Conservation (phyloP, 1,140 invertebrate species). For the Zaprionus vittiger region DNA sequence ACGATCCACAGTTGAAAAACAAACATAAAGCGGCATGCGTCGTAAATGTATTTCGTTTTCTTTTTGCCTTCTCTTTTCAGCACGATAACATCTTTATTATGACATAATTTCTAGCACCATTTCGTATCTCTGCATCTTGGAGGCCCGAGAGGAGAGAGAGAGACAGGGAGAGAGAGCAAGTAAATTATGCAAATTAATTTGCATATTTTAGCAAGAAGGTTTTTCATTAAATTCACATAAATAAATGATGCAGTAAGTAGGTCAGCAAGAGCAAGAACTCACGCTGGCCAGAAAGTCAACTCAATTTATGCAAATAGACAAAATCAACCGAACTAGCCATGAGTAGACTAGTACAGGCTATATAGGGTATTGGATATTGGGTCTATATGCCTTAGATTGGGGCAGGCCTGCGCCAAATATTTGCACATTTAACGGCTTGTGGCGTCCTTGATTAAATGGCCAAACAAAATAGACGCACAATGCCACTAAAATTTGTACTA, state of each 20-base stretch:
- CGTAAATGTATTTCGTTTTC: constrained; percentile 11
- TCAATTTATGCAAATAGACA: constrained; percentile 46
- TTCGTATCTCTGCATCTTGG: constrained; percentile 3
- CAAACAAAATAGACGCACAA: constrained; percentile 51
- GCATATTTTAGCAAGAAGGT: constrained; percentile 44
- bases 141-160: neutral
- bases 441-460: constrained; percentile 67
- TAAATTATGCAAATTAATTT: constrained; percentile 65
- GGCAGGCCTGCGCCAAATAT: constrained; percentile 58
- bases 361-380: neutral
- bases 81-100: constrained; percentile 29
- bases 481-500: constrained; percentile 54
- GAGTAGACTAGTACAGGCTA: constrained; percentile 19
- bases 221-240: constrained; percentile 58
- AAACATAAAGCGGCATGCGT: constrained; percentile 11
- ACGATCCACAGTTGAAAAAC: neutral
- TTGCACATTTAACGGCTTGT: constrained; percentile 66
- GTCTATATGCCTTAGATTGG: constrained; percentile 22
- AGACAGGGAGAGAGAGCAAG: neutral
- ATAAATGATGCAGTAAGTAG: constrained; percentile 61
- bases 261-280: constrained; percentile 44
- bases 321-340: constrained; percentile 40
- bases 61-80: neutral
- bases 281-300: constrained; percentile 21
- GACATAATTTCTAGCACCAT: constrained; percentile 21